Evolutionary conservation across 1,140 invertebrate species (phyloP), one percentile per base, ranked within the genome.

Genomic region (Zaprionus camerounensis): DNA sequence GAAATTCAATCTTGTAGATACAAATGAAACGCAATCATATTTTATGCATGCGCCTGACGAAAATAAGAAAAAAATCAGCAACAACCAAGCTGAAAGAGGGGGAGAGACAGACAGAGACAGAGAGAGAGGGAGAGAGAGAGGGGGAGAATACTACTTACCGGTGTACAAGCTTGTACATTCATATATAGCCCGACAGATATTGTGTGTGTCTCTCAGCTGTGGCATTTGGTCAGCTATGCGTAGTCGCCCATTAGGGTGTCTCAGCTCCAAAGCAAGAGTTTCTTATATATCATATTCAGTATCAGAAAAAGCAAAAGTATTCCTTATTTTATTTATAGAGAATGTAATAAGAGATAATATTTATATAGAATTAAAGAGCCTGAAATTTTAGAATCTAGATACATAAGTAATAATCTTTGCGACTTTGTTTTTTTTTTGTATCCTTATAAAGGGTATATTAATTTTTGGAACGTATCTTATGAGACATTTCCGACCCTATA

Each of bases 11-110:
- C 85, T 90, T 83, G 72, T 85, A 82, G 85, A 80, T 90, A 84
- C 85, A 90, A 88, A 88, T 88, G 85, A 91, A 88, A 88, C 79
- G 85, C 85, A 88, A 88, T 88, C 85, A 88, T 88, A 90, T 88
- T 88, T 88, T 88, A 88, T 88, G 85, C 75, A 88, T 85, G 85
- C 69, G 73, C 68, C 81, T 74, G 65, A 71, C 76, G 72, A 80
- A 78, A 77, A 68, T 57, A 58, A 28, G 41, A 44, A 13, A 46
- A 22, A 63, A 26, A 36, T 17, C 26, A 67, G 49, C 51, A 34
- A 46, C 46, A 55, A 41, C 34, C 44, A 55, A 73, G 53, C 46
- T 9, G 55, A 31, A 5, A 17, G 34, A 71, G 64, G 6, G 7
- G 5, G 2, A 17, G n/a, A 1, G 7, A 34, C 31, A 34, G 31